Evolutionary conservation across 1,140 invertebrate genomes (phyloP).

Genomic region (Belonocnema kinseyi): DNA sequence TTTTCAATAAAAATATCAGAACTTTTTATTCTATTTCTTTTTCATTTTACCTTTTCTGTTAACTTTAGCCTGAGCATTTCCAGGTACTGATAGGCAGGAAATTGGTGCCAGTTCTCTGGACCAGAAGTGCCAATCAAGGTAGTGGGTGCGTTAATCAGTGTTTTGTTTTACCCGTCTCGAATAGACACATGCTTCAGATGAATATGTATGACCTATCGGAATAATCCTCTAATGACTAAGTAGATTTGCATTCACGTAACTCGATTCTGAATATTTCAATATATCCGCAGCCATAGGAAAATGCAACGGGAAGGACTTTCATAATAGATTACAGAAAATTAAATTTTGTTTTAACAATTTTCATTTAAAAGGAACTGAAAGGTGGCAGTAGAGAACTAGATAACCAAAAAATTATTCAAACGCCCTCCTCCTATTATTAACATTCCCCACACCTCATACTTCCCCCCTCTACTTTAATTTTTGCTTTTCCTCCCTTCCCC

Average conservation of each 20-base stretch:
- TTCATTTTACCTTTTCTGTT: not conserved
- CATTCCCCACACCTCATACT: no score
- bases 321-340: no score
- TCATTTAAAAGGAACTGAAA: no score
- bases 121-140: conserved; percentile 54
- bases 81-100: conserved; percentile 10
- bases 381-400: no score
- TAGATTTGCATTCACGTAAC: conserved; percentile 29
- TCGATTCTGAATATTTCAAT: conserved; percentile 35
- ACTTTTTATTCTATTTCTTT: no score
- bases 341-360: no score
- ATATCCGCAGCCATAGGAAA: not conserved
- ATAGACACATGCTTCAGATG: conserved; percentile 25
- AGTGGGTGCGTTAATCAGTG: conserved; percentile 48
- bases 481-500: no score
- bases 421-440: no score
- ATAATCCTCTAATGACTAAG: conserved; percentile 37
- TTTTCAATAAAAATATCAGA: no score
- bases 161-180: conserved; percentile 46
- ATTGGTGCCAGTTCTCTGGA: conserved; percentile 43
- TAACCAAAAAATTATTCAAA: no score
- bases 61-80: not conserved
- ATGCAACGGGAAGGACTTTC: no score
- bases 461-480: no score
- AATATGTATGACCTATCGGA: conserved; percentile 39